Percentiles rank a stretch among this genome's conserved stretches.
These are phyloP conservation scores for Oceanites oceanicus DNA, from an alignment of 2,113 vertebrate genomes.

Conservation along the genomic window DNA sequence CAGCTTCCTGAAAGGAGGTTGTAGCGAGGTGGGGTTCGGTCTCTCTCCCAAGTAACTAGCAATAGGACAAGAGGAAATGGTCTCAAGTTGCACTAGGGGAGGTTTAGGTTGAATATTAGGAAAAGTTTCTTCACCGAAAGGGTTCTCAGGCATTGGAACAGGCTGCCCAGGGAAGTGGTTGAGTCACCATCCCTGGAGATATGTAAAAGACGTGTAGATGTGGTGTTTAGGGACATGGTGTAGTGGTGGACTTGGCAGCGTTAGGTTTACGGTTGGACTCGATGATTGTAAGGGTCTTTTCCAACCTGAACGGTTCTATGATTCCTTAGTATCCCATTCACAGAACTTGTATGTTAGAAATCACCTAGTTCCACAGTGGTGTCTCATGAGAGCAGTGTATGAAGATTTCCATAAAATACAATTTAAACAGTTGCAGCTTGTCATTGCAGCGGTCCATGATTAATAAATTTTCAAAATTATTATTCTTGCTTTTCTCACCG, in stretches of 20 bases:
- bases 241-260: background rate
- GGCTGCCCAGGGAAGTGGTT: background rate
- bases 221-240: background rate
- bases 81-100: no score
- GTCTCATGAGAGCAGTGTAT: background rate
- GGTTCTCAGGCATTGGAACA: background rate
- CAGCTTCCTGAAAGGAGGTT: background rate
- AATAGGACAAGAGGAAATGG: background rate
- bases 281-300: background rate
- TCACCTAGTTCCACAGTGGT: background rate
- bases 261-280: background rate
- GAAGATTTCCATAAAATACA: background rate
- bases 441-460: background rate
- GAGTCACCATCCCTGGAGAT: background rate
- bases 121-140: background rate
- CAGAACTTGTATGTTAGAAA: background rate
- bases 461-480: background rate
- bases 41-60: background rate
- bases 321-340: background rate
- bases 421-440: background rate
- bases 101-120: background rate
- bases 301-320: background rate
- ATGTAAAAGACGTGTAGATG: background rate
- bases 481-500: background rate
- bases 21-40: background rate